These are phyloP conservation scores for Speoplatyrhinus poulsoni DNA, from an alignment of 2,113 vertebrate species.

Conservation along the genomic window DNA sequence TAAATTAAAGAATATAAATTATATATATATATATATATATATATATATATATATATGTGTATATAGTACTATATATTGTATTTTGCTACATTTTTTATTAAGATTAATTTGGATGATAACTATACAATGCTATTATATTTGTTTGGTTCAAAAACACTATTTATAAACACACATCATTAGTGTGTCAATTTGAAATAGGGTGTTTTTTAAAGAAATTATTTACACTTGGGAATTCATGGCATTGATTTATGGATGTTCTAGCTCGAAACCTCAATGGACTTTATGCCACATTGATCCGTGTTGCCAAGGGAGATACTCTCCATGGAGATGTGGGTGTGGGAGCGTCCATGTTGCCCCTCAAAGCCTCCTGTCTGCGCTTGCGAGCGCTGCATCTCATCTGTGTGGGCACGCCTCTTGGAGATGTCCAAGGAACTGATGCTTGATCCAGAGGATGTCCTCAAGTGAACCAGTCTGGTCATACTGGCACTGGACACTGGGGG, in stretches of 20 bases:
- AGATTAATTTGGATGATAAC: no score
- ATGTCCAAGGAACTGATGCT: slow-evolving; percentile 83
- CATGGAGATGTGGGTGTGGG: slow-evolving; percentile 79
- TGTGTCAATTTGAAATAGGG: no score
- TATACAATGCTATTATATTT: not conserved
- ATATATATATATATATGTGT: not conserved
- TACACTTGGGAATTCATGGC: slow-evolving; percentile 6
- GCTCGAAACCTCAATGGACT: slow-evolving; percentile 86
- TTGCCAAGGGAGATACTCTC: slow-evolving; percentile 73
- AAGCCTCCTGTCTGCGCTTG: slow-evolving; percentile 67
- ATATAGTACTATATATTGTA: no score
- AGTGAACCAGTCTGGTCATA: slow-evolving; percentile 91
- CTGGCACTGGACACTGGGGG: slow-evolving; percentile 86
- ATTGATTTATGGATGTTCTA: slow-evolving; percentile 51
- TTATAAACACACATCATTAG: no score
- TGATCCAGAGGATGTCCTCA: slow-evolving; percentile 85
- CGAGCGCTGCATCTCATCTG: slow-evolving; percentile 62
- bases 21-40: no score
- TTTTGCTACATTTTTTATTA: no score
- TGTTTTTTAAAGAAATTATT: slow-evolving; percentile 6
- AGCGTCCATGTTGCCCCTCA: slow-evolving; percentile 63
- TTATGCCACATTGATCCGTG: slow-evolving; percentile 72
- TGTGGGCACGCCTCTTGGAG: slow-evolving; percentile 79
- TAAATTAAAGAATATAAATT: not conserved
- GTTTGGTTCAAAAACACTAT: not conserved